Evolutionary conservation across 1,140 invertebrate species (phyloP).

Genomic region (Bombus haemorrhoidalis): DNA sequence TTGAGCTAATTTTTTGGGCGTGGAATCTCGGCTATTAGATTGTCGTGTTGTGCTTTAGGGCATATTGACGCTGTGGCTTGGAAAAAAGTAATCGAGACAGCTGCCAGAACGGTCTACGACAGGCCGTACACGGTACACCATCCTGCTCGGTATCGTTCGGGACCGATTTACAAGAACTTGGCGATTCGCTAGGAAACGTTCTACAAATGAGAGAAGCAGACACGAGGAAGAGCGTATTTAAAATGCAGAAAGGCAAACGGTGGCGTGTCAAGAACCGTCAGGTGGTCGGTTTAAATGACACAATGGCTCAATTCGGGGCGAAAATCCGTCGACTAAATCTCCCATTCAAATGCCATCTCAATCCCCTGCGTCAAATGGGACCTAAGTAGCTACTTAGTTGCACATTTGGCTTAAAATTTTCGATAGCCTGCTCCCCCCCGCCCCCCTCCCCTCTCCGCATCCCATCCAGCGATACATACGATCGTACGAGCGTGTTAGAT

Average conservation of each 20-base stretch:
- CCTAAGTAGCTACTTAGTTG: conserved; percentile 82
- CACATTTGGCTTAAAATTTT: conserved; percentile 81
- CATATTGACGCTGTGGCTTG: conserved; percentile 74
- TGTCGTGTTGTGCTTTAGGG: conserved; percentile 64
- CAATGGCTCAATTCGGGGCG: conserved; percentile 80
- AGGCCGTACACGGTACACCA: too few species aligned
- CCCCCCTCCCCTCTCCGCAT: background rate
- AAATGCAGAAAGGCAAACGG: conserved; percentile 75
- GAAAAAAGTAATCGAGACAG: conserved; percentile 66
- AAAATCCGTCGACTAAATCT: conserved; percentile 79
- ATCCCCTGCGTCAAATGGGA: conserved; percentile 75
- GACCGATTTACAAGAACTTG: background rate
- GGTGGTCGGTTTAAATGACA: conserved; percentile 77
- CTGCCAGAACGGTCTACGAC: conserved; percentile 29
- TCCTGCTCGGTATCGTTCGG: background rate
- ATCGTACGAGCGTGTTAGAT: conserved; percentile 21
- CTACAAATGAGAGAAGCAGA: conserved; percentile 25
- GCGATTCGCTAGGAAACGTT: background rate
- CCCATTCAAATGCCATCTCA: conserved; percentile 80
- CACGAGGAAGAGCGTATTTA: conserved; percentile 58
- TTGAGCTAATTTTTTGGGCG: conserved; percentile 74
- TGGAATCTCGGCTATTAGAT: conserved; percentile 69
- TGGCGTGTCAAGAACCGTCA: conserved; percentile 75
- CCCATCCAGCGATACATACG: background rate
- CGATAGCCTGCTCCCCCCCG: too few species aligned